Evolutionary conservation across 2,888 invertebrate genomes (phyloP).

Genomic region (Bibio marci): DNA sequence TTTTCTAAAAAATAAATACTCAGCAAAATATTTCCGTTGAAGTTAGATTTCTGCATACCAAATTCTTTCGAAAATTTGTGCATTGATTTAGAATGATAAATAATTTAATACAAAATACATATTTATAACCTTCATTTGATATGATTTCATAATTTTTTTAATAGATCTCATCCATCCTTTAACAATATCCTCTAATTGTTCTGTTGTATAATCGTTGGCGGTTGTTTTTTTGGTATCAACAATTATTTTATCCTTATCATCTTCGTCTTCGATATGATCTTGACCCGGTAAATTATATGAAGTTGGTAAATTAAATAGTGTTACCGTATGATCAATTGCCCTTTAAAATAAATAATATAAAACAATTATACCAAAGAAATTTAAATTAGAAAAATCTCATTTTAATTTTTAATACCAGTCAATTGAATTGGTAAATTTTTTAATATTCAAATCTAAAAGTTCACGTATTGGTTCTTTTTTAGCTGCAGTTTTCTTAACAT

Average conservation of each 20-base stretch:
- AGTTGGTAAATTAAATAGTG: conserved; percentile 26
- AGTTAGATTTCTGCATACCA: too few species aligned
- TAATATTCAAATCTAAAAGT: conserved; percentile 26
- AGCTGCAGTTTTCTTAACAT: conserved; percentile 14
- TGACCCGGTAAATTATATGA: conserved; percentile 25
- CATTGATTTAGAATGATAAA: too few species aligned
- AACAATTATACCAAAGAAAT: too few species aligned
- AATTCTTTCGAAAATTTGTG: too few species aligned
- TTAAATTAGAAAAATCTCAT: neutral
- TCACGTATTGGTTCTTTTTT: conserved; percentile 20
- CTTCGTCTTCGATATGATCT: conserved; percentile 25
- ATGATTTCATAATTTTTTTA: conserved; percentile 22
- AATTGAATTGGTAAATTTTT: conserved; percentile 33
- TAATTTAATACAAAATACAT: neutral
- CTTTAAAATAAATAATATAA: conserved; percentile 3
- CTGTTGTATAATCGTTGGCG: conserved; percentile 23
- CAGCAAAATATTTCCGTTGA: too few species aligned
- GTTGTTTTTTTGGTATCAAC: conserved; percentile 22
- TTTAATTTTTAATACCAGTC: conserved; percentile 21
- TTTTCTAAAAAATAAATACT: too few species aligned
- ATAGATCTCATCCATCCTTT: conserved; percentile 35
- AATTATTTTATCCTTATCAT: conserved; percentile 21
- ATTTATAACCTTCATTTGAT: conserved; percentile 17
- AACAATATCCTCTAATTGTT: conserved; percentile 33
- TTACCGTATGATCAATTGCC: conserved; percentile 25